phyloP scores from a whole-genome alignment of 2,888 invertebrate species.

The Micoletzkya japonica region DNA sequence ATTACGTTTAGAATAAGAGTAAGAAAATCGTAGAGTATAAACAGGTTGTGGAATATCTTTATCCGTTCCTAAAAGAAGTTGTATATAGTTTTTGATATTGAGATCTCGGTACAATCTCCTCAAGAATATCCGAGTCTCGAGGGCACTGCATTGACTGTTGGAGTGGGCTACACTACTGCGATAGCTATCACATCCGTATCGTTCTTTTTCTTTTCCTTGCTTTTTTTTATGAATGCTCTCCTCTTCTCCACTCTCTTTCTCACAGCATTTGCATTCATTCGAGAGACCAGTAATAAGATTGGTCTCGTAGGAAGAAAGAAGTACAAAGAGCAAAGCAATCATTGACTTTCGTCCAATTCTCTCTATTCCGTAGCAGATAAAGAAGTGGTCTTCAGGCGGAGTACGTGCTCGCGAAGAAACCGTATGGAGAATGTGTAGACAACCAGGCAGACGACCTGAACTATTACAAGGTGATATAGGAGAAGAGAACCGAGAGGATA shows the following conservation, averaged over 20 bases:
- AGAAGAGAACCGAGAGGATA: neutral
- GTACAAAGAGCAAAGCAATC: no score
- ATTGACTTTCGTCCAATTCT: no score
- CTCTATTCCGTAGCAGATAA: no score
- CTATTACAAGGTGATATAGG: slow-evolving; percentile 12
- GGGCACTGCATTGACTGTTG: slow-evolving; percentile 40
- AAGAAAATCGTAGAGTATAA: neutral
- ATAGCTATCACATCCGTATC: slow-evolving; percentile 37
- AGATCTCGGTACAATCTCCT: slow-evolving; percentile 13
- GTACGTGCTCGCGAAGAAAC: slow-evolving; percentile 17
- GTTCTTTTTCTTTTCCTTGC: neutral
- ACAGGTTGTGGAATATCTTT: neutral
- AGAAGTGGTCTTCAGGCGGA: slow-evolving; percentile 3
- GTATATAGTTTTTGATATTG: neutral
- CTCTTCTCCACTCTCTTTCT: no score
- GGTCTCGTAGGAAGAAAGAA: no score
- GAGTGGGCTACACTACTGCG: slow-evolving; percentile 44
- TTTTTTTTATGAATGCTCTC: no score
- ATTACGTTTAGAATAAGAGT: no score
- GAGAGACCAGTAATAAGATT: no score
- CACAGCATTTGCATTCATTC: no score
- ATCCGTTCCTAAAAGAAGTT: neutral
- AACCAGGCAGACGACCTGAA: neutral
- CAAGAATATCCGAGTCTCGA: slow-evolving; percentile 30
- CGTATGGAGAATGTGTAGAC: slow-evolving; percentile 11